Percentiles rank a stretch among this genome's conserved stretches.
These are phyloP conservation scores for Perithous albicinctus DNA, from an alignment of 2,888 invertebrate genomes.

Conservation along the genomic window DNA sequence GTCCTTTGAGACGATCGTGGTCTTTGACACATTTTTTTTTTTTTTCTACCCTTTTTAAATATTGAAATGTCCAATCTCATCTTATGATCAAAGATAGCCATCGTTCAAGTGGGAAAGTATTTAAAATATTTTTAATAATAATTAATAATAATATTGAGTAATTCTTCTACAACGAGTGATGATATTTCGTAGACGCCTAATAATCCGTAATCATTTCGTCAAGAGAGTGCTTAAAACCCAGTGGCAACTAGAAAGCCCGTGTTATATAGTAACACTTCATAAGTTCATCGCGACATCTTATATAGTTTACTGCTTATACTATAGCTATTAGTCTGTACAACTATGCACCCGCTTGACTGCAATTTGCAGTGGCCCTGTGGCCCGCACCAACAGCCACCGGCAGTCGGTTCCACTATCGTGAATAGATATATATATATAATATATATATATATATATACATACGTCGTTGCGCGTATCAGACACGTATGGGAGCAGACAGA, in stretches of 20 bases:
- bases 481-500: conserved; percentile 81
- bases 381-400: conserved; percentile 59
- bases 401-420: conserved; percentile 64
- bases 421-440: conserved; percentile 60
- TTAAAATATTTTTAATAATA: too few species aligned
- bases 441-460: conserved; percentile 61
- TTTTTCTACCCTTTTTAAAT: background rate
- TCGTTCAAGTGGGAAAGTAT: too few species aligned
- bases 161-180: too few species aligned
- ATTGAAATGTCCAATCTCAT: background rate
- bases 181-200: too few species aligned
- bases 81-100: background rate
- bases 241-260: background rate
- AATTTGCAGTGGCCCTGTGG: conserved; percentile 72
- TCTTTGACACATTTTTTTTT: background rate
- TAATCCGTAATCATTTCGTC: too few species aligned
- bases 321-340: conserved; percentile 35
- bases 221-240: too few species aligned
- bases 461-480: conserved; percentile 76
- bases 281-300: conserved; percentile 69
- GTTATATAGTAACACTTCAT: conserved; percentile 44
- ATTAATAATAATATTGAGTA: too few species aligned
- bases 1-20: background rate
- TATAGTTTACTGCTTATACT: conserved; percentile 48
- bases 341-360: conserved; percentile 72